phyloP scores from a whole-genome alignment of 2,797 vertebrate genomes.

The Myotis vivesi region DNA sequence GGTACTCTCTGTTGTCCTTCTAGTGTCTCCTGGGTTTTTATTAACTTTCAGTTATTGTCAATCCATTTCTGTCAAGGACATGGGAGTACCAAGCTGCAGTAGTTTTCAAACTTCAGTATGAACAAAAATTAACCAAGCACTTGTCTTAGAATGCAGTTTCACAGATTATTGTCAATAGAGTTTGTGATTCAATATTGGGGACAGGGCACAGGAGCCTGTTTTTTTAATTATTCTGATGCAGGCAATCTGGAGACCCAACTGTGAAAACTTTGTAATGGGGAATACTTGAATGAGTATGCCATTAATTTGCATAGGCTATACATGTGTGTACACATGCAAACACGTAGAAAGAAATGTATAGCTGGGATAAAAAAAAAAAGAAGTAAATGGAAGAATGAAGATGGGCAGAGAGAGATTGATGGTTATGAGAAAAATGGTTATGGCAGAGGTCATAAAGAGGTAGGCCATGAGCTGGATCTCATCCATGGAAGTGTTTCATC shows the following conservation, averaged over 20 bases:
- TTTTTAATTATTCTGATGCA: background rate
- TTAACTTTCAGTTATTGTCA: background rate
- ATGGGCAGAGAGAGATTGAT: background rate
- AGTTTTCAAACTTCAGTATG: background rate
- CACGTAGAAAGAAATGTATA: background rate
- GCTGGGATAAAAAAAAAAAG: background rate
- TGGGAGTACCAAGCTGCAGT: background rate
- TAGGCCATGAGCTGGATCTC: background rate
- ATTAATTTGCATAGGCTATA: background rate
- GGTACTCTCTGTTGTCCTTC: background rate
- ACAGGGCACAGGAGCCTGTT: background rate
- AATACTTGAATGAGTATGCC: background rate
- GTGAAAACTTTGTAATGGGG: background rate
- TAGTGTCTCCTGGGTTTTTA: background rate
- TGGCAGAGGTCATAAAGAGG: background rate
- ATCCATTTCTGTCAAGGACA: background rate
- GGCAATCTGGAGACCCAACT: background rate
- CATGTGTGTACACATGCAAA: background rate
- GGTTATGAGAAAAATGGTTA: background rate
- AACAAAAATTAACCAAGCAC: background rate
- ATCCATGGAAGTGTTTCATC: background rate
- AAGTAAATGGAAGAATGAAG: background rate
- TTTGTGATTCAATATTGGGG: background rate
- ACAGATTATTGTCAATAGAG: background rate
- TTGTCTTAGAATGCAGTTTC: background rate